These are phyloP conservation scores for Nomia melanderi DNA, from an alignment of 1,140 invertebrate species.

Conservation along the genomic window DNA sequence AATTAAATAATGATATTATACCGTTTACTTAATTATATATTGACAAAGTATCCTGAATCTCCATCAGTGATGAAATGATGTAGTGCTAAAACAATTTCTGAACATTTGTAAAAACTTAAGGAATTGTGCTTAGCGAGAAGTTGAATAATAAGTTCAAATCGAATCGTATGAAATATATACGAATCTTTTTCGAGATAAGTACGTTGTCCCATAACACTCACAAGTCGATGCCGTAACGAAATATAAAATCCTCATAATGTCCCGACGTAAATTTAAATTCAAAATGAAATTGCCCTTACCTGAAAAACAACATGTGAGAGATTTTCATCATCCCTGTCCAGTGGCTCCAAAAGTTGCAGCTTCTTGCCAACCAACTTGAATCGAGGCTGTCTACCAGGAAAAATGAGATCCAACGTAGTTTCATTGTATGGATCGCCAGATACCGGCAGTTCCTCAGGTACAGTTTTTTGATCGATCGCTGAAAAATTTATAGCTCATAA, in stretches of 20 bases:
- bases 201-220: neutral
- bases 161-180: slow-evolving; percentile 24
- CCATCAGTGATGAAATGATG: no score
- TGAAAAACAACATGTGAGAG: slow-evolving; percentile 93
- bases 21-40: no score
- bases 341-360: slow-evolving; percentile 88
- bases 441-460: slow-evolving; percentile 89
- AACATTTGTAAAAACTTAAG: no score
- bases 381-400: slow-evolving; percentile 87
- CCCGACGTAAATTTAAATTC: neutral
- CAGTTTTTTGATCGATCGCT: slow-evolving; percentile 92
- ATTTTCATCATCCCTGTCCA: slow-evolving; percentile 93
- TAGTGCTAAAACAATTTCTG: no score
- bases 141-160: neutral
- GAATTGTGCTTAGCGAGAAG: neutral
- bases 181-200: slow-evolving; percentile 23
- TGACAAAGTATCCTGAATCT: no score
- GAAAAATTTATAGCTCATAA: slow-evolving; percentile 59
- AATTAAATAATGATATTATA: no score
- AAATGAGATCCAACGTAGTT: slow-evolving; percentile 89
- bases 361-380: slow-evolving; percentile 92
- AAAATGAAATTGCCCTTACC: slow-evolving; percentile 80
- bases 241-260: neutral
- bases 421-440: slow-evolving; percentile 90
- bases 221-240: neutral